A percentile compares a stretch with the other conserved stretches of the same genome.
Conservation (phyloP, 2,113 vertebrate genomes). For the Ondatra zibethicus region DNA sequence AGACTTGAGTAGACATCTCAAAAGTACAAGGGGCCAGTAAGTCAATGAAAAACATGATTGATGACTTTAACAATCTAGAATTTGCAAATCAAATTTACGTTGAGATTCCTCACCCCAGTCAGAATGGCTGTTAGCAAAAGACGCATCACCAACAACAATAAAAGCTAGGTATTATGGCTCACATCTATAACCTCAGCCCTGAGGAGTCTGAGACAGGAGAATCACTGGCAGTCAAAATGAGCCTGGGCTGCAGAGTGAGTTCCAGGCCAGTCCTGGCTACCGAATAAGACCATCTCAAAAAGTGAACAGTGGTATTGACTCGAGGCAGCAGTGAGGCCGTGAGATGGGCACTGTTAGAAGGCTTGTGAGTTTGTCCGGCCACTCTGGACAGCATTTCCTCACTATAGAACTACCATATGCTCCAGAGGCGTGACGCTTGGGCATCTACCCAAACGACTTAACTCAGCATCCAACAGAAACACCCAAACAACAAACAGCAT, state of each 20-base stretch:
- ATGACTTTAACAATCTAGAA: background rate
- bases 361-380: background rate
- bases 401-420: background rate
- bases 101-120: background rate
- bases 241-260: background rate
- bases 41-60: background rate
- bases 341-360: background rate
- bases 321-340: accelerated
- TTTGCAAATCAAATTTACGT: background rate
- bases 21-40: background rate
- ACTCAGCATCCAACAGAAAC: background rate
- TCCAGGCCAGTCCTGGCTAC: background rate
- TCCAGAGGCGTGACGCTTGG: background rate
- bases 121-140: background rate
- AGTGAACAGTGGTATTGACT: background rate
- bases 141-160: background rate
- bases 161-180: background rate
- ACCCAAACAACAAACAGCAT: background rate
- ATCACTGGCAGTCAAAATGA: background rate
- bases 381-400: background rate
- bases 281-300: background rate
- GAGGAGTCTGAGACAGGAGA: background rate
- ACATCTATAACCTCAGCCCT: background rate
- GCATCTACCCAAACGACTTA: background rate
- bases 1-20: background rate